These are phyloP conservation scores for Muschampia staudingeri DNA, from an alignment of 2,888 invertebrate genomes.

Conservation along the genomic window DNA sequence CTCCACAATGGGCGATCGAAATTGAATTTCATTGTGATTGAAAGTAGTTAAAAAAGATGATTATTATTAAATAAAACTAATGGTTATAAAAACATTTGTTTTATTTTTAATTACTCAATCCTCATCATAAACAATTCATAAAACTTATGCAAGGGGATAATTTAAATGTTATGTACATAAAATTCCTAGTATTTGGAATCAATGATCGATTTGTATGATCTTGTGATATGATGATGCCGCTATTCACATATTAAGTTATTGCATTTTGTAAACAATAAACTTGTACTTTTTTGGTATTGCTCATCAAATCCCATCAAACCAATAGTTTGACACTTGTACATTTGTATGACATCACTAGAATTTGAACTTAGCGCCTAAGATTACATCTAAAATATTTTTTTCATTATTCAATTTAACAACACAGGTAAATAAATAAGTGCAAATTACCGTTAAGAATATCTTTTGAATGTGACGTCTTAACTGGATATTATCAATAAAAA, in stretches of 20 bases:
- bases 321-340: conserved; percentile 77
- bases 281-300: conserved; percentile 86
- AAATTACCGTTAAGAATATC: background rate
- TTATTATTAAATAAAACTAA: conserved; percentile 63
- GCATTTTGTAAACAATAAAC: conserved; percentile 74
- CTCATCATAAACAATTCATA: conserved; percentile 84
- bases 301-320: conserved; percentile 77
- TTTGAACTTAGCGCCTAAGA: conserved; percentile 77
- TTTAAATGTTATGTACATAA: conserved; percentile 79
- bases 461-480: background rate
- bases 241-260: conserved; percentile 73
- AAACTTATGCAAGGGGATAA: conserved; percentile 81
- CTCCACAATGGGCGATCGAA: too few species aligned
- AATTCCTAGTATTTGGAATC: conserved; percentile 75
- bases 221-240: conserved; percentile 78
- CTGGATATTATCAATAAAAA: too few species aligned
- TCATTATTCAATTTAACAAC: background rate
- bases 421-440: background rate
- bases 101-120: conserved; percentile 79
- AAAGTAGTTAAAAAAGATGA: background rate
- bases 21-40: too few species aligned
- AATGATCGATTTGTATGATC: conserved; percentile 74
- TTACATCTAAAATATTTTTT: conserved; percentile 62
- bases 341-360: conserved; percentile 73
- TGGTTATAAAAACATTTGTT: conserved; percentile 68